These are phyloP conservation scores for Brotula barbata DNA, from an alignment of 2,797 vertebrate species.

Conservation along the genomic window DNA sequence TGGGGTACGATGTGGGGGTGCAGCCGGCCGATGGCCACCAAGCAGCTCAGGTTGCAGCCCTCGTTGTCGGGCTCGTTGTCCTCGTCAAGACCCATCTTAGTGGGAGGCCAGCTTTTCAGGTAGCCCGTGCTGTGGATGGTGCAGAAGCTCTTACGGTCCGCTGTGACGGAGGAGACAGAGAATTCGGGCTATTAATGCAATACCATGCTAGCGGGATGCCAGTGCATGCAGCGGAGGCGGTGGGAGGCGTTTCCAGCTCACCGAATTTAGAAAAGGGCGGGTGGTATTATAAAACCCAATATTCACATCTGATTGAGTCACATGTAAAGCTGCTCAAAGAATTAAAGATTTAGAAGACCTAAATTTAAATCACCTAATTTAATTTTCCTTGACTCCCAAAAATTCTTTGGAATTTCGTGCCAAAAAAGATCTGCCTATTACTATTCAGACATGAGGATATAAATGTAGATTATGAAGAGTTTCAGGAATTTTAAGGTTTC, in stretches of 20 bases:
- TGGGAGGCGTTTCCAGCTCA: conserved; percentile 8
- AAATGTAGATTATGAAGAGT: too few relatives aligned
- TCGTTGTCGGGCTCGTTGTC: conserved; percentile 96
- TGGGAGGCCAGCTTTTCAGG: conserved; percentile 98
- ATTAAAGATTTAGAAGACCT: background rate
- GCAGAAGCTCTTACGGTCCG: conserved; percentile 98
- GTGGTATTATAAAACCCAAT: conserved; percentile 4
- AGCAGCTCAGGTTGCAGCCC: conserved; percentile 97
- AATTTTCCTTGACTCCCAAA: too few relatives aligned
- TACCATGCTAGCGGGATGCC: background rate
- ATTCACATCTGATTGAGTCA: background rate
- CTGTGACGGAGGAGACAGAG: conserved; percentile 63
- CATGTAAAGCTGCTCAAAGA: background rate
- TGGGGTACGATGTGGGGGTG: conserved; percentile 94
- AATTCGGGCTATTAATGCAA: background rate
- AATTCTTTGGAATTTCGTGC: too few relatives aligned
- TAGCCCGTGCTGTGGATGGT: conserved; percentile 99
- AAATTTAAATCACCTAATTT: too few relatives aligned
- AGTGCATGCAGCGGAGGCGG: conserved; percentile 11
- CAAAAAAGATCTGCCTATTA: too few relatives aligned
- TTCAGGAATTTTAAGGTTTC: too few relatives aligned
- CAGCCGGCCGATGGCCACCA: conserved; percentile 94
- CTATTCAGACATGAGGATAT: too few relatives aligned
- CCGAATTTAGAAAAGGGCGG: background rate
- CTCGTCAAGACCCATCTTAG: conserved; percentile 97